Conservation (phyloP, 2,888 invertebrate genomes). For the Lissonota sp. region DNA sequence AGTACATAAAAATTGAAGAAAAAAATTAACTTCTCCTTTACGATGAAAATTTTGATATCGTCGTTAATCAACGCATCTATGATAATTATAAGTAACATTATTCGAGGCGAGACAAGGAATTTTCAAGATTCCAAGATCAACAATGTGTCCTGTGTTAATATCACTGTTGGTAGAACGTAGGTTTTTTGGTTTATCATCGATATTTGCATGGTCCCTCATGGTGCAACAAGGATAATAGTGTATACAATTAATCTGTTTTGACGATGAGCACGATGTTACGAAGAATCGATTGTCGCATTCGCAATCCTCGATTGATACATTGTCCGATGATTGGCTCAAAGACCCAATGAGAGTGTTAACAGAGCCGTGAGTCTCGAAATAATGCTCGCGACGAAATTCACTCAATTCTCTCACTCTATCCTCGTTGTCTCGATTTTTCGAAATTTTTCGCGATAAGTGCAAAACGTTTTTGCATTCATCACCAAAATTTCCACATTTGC, state of each 20-base stretch:
- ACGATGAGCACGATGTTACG: conserved; percentile 74
- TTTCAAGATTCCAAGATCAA: conserved; percentile 76
- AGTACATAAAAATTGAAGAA: too few relatives aligned
- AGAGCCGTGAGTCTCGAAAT: conserved; percentile 87
- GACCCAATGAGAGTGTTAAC: conserved; percentile 65
- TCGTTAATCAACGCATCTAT: conserved; percentile 62
- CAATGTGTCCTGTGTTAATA: conserved; percentile 74
- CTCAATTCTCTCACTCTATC: conserved; percentile 72
- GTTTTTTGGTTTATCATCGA: conserved; percentile 59
- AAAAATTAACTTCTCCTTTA: too few relatives aligned
- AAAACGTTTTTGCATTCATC: neutral
- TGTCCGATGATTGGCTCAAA: conserved; percentile 77
- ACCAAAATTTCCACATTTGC: neutral
- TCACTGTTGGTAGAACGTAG: conserved; percentile 73
- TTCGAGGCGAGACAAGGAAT: conserved; percentile 68
- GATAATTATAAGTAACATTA: conserved; percentile 75
- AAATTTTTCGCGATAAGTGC: conserved; percentile 31
- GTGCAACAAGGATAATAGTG: conserved; percentile 78
- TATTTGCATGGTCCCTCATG: conserved; percentile 69
- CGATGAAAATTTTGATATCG: too few relatives aligned
- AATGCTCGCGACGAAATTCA: conserved; percentile 86
- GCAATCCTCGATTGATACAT: conserved; percentile 86
- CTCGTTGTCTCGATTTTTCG: conserved; percentile 14
- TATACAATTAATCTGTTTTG: conserved; percentile 73
- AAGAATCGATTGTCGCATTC: conserved; percentile 86